Conservation (phyloP, 2,888 invertebrate species). For the Dicycla oo region DNA sequence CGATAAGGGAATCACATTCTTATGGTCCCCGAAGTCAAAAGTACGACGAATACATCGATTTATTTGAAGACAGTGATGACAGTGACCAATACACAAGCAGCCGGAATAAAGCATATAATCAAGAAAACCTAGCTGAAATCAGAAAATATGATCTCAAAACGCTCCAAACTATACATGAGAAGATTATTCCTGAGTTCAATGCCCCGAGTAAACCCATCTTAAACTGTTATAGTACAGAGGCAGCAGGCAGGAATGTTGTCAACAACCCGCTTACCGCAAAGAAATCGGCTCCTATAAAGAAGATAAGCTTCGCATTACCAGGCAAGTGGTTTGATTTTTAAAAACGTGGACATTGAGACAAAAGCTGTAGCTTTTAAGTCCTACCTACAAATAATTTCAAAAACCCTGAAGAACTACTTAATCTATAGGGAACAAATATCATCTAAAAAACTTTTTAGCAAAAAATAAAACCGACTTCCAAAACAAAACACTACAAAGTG, state of each 20-base stretch:
- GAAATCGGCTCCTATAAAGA: conserved; percentile 40
- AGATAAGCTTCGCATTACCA: conserved; percentile 24
- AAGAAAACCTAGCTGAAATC: neutral
- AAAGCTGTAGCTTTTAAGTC: neutral
- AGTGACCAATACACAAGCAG: neutral
- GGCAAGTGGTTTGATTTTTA: conserved; percentile 22
- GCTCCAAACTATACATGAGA: neutral
- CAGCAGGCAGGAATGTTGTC: neutral
- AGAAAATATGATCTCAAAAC: neutral
- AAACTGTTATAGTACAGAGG: conserved; percentile 10
- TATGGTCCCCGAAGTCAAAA: conserved; percentile 14
- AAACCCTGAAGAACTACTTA: neutral
- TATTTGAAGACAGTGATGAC: conserved; percentile 15
- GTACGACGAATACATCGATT: conserved; percentile 34
- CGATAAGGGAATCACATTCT: conserved; percentile 11
- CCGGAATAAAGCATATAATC: neutral
- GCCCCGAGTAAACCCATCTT: conserved; percentile 7
- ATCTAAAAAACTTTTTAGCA: neutral
- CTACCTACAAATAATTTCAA: neutral
- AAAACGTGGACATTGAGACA: neutral
- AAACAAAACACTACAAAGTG: too few species aligned
- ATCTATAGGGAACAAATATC: neutral
- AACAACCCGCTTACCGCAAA: neutral
- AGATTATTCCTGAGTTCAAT: neutral
- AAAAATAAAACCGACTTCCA: too few species aligned